These are phyloP conservation scores for Leptodactylus fallax DNA, from an alignment of 2,797 vertebrate genomes.

Conservation along the genomic window DNA sequence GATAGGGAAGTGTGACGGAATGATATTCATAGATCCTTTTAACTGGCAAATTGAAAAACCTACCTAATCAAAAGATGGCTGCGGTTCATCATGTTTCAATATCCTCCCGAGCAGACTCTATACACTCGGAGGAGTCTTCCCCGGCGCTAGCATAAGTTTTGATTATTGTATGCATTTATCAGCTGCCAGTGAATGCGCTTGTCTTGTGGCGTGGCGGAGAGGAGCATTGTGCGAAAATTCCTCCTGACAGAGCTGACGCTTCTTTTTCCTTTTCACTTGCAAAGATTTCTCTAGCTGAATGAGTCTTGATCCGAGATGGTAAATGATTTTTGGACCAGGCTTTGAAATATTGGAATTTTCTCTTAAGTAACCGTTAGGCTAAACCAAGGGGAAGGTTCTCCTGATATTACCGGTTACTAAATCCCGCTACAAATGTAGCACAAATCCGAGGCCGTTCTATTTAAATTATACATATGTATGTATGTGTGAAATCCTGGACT, in stretches of 20 bases:
- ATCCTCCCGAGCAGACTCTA: conserved; percentile 72
- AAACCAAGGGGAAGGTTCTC: background rate
- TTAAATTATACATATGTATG: background rate
- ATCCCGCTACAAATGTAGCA: conserved; percentile 6
- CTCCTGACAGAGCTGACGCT: conserved; percentile 57
- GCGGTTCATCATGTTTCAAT: conserved; percentile 78
- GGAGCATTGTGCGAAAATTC: conserved; percentile 65
- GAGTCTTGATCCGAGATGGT: conserved; percentile 61
- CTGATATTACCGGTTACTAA: conserved; percentile 3
- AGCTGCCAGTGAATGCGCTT: conserved; percentile 66
- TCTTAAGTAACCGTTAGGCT: conserved; percentile 18
- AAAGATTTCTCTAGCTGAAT: conserved; percentile 64
- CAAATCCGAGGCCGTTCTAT: conserved; percentile 5
- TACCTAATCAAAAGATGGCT: conserved; percentile 74
- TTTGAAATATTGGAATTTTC: conserved; percentile 44
- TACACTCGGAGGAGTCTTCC: conserved; percentile 67
- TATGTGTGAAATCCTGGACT: background rate
- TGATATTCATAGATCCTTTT: conserved; percentile 77
- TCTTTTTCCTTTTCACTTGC: conserved; percentile 57
- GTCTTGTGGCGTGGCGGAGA: conserved; percentile 59
- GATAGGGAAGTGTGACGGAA: conserved; percentile 73
- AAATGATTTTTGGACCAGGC: conserved; percentile 9
- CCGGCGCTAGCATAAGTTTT: conserved; percentile 71
- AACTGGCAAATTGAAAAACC: conserved; percentile 78
- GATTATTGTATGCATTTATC: conserved; percentile 72